These are phyloP conservation scores for Nymphalis c-album DNA, from an alignment of 2,888 invertebrate genomes.

Conservation along the genomic window DNA sequence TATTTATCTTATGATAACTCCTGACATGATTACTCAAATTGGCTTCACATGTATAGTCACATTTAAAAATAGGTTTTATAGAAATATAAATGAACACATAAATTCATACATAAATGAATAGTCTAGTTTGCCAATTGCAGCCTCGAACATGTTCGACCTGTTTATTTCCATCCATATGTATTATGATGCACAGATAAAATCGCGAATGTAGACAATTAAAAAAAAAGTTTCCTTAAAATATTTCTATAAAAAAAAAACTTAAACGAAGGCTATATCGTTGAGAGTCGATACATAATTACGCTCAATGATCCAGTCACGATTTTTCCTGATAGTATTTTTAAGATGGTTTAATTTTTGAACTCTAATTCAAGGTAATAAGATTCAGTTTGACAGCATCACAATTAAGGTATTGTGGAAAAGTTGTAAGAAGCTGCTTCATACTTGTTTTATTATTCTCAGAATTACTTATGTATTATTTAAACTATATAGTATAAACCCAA, in stretches of 20 bases:
- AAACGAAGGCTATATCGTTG: background rate
- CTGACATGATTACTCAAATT: too few relatives aligned
- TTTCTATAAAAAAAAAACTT: background rate
- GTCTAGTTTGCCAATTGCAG: constrained; percentile 6
- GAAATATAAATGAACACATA: background rate
- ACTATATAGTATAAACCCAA: background rate
- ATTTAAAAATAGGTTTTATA: background rate
- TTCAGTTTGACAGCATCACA: background rate
- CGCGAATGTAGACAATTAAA: background rate
- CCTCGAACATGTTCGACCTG: constrained; percentile 25
- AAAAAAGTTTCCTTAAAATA: background rate
- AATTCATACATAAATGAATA: constrained; percentile 3
- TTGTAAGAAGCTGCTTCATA: background rate
- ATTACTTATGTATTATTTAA: background rate
- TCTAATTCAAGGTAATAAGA: background rate
- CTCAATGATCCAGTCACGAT: constrained; percentile 11
- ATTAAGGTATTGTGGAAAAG: background rate
- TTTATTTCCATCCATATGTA: constrained; percentile 18
- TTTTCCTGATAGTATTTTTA: background rate
- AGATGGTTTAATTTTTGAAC: background rate
- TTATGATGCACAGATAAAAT: background rate
- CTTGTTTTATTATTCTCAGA: constrained; percentile 2
- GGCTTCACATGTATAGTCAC: too few relatives aligned
- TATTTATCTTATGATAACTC: too few relatives aligned
- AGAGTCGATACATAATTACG: background rate